phyloP scores from a whole-genome alignment of 2,797 vertebrate species.

The Octomys mimax region DNA sequence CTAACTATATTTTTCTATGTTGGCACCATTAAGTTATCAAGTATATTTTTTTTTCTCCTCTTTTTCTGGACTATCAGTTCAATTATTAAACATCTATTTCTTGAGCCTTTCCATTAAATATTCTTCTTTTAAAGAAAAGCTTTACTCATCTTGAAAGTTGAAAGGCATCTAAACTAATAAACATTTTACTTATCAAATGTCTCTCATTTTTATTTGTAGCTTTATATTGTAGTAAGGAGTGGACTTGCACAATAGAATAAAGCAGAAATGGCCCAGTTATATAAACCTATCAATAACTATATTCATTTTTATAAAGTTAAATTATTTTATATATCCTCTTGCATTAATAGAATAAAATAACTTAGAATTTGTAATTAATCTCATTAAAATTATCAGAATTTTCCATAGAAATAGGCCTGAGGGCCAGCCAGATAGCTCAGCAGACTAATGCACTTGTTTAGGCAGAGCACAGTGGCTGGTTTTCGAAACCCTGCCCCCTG shows the following conservation, averaged over 20 bases:
- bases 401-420: background rate
- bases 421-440: no score
- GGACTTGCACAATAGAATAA: background rate
- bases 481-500: no score
- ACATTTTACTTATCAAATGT: background rate
- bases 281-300: background rate
- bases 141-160: background rate
- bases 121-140: background rate
- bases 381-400: constrained; percentile 11
- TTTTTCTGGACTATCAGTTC: constrained; percentile 6
- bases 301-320: background rate
- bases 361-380: background rate
- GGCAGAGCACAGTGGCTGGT: no score
- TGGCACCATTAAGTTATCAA: constrained; percentile 22
- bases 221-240: background rate
- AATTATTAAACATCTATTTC: constrained; percentile 39
- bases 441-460: no score
- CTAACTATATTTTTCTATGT: background rate
- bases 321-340: background rate
- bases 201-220: constrained; percentile 26
- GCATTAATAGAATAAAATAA: background rate
- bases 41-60: background rate
- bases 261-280: background rate
- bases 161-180: constrained; percentile 33
- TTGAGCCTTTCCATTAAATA: background rate